These are phyloP conservation scores for Scalopus aquaticus DNA, from an alignment of 2,113 vertebrate species.

Conservation along the genomic window DNA sequence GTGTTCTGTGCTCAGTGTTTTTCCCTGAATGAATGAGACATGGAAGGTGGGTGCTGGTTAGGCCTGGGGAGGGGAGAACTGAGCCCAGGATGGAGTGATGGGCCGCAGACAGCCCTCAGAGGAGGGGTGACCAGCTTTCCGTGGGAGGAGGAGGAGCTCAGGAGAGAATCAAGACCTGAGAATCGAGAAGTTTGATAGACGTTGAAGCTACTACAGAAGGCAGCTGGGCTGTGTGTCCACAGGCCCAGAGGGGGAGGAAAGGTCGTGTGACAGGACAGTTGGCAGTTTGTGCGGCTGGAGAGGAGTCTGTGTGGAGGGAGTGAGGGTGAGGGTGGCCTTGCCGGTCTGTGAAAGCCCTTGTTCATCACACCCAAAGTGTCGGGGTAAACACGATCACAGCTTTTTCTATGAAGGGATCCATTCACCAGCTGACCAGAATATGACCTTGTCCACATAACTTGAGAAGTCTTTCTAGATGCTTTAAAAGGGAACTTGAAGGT, in stretches of 20 bases:
- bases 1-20: no score
- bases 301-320: accelerated
- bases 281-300: accelerated
- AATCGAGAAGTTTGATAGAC: not conserved
- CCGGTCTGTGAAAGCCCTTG: not conserved
- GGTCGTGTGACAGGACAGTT: not conserved
- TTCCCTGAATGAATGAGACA: not conserved
- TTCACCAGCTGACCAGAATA: not conserved
- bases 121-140: no score
- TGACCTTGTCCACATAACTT: not conserved
- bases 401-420: not conserved
- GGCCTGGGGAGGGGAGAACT: not conserved
- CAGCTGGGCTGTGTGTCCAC: not conserved
- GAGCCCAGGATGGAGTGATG: not conserved
- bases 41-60: not conserved
- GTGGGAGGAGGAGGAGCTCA: not conserved
- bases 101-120: not conserved
- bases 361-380: not conserved
- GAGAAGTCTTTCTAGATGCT: not conserved
- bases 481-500: not conserved
- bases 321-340: not conserved
- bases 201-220: not conserved
- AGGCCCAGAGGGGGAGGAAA: not conserved
- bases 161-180: not conserved
- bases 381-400: not conserved